Conservation (phyloP, 2,113 vertebrate genomes). For the Australoheros scitulus region DNA sequence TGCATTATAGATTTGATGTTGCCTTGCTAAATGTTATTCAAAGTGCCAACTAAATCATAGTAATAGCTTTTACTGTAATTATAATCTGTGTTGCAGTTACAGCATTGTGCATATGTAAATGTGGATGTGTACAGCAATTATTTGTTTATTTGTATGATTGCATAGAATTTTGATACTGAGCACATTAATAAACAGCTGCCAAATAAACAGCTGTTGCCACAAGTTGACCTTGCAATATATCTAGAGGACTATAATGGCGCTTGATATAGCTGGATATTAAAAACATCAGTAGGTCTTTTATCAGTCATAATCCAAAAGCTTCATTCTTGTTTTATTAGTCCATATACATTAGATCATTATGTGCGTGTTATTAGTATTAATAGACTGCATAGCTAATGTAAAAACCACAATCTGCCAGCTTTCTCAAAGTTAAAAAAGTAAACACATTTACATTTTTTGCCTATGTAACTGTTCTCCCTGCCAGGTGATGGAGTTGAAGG, state of each 20-base stretch:
- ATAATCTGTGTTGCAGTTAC: not conserved
- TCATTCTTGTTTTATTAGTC: not conserved
- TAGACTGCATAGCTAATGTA: not conserved
- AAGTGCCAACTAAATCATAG: not conserved
- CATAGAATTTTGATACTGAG: not conserved
- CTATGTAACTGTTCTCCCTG: conserved; percentile 36
- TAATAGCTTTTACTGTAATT: not conserved
- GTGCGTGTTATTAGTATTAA: not conserved
- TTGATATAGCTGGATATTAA: conserved; percentile 1
- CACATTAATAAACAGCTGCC: not conserved
- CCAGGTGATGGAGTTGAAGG: conserved; percentile 98
- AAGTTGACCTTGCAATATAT: not conserved
- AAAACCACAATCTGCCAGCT: not conserved
- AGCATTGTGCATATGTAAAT: not conserved
- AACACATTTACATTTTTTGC: not conserved
- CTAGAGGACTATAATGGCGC: not conserved
- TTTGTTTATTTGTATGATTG: not conserved
- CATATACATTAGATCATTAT: not conserved
- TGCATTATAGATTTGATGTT: conserved; percentile 13
- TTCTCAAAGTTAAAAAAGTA: not conserved
- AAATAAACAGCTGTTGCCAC: not conserved
- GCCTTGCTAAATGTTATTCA: not conserved
- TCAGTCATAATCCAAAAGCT: not conserved
- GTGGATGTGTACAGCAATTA: not conserved
- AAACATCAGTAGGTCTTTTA: conserved; percentile 6